A percentile compares a stretch with the other conserved stretches of the same genome.
Conservation (phyloP, 2,113 vertebrate genomes). For the Alethe diademata region DNA sequence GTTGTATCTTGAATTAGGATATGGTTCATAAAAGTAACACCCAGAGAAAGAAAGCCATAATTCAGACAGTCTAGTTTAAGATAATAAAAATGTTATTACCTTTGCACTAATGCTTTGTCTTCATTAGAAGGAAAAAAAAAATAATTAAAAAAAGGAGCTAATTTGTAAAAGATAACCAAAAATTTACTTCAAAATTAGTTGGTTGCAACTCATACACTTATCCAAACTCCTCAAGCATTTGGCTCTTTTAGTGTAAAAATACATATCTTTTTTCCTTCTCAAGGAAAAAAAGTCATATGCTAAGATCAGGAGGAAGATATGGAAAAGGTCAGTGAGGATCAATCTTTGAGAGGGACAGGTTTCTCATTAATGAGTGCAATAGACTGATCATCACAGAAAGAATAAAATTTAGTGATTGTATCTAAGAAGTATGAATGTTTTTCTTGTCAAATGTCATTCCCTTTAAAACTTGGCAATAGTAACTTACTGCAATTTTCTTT, state of each 20-base stretch:
- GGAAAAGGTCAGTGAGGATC: not conserved
- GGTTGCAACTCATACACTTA: not conserved
- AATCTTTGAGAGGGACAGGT: not conserved
- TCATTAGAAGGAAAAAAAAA: not conserved
- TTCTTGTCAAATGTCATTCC: conserved; percentile 43
- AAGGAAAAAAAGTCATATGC: not conserved
- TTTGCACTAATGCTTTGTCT: not conserved
- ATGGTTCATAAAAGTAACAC: not conserved
- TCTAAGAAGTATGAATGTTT: conserved; percentile 25
- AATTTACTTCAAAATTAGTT: not conserved
- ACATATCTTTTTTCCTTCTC: not conserved
- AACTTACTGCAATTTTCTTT: conserved; percentile 24
- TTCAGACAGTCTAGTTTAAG: not conserved
- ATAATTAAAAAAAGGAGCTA: not conserved
- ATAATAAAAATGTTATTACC: not conserved
- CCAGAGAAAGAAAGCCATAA: not conserved
- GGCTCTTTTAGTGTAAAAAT: not conserved
- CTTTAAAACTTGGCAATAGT: conserved; percentile 21
- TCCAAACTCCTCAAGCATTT: not conserved
- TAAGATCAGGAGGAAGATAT: not conserved
- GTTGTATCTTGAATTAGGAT: not conserved
- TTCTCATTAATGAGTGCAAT: not conserved
- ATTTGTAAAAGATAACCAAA: not conserved
- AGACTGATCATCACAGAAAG: not conserved
- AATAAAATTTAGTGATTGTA: conserved; percentile 1